Evolutionary conservation across 2,113 vertebrate species (phyloP).

Genomic region (Esox niger): DNA sequence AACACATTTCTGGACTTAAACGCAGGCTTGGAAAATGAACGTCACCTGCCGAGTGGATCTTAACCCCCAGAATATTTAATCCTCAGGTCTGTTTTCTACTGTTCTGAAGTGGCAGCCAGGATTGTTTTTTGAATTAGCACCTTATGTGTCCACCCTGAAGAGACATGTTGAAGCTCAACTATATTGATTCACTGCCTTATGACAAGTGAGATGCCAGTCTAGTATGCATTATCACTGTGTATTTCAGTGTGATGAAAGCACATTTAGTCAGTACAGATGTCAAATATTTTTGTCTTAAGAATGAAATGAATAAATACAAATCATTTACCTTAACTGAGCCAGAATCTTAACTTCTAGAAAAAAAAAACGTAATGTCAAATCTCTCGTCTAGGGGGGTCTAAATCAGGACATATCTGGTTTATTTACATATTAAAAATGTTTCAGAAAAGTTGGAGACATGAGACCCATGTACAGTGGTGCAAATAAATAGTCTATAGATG

Average conservation of each 20-base stretch:
- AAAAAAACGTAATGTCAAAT: neutral
- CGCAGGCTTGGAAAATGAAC: neutral
- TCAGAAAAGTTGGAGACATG: slow-evolving; percentile 30
- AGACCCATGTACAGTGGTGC: neutral
- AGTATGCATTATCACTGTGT: neutral
- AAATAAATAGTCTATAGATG: neutral
- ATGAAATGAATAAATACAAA: neutral
- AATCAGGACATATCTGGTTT: slow-evolving; percentile 44
- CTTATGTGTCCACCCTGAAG: neutral
- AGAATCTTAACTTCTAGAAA: neutral
- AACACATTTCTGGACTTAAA: no score
- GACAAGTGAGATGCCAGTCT: neutral
- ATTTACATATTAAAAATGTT: slow-evolving; percentile 60
- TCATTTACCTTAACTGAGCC: neutral
- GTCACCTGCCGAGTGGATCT: neutral
- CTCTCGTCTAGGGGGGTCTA: neutral
- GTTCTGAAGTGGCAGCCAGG: no score
- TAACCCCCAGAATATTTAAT: neutral
- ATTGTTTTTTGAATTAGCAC: neutral
- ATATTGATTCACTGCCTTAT: neutral
- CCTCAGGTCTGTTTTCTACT: neutral
- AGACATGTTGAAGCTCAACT: no score
- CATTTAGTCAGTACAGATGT: neutral
- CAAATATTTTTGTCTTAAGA: neutral
- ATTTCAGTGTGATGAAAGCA: neutral